phyloP scores from a whole-genome alignment of 2,888 invertebrate genomes.

The Trissoscelio sp. region DNA sequence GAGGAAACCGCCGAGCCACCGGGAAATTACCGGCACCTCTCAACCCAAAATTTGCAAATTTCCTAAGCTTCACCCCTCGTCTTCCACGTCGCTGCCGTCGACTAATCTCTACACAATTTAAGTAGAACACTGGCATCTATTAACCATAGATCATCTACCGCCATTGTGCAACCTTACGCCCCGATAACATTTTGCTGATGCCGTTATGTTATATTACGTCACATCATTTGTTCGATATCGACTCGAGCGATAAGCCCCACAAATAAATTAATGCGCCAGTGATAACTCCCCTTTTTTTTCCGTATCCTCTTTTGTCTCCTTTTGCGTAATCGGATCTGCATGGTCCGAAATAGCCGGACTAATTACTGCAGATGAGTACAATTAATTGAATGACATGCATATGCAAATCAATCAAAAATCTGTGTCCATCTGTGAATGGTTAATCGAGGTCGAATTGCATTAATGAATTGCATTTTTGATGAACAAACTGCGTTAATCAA shows the following conservation, averaged over 20 bases:
- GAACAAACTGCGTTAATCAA: no score
- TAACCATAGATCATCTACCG: conserved; percentile 65
- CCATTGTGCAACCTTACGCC: conserved; percentile 44
- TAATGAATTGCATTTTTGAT: no score
- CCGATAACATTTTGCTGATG: conserved; percentile 62
- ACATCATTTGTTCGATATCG: conserved; percentile 57
- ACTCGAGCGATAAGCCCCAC: conserved; percentile 32
- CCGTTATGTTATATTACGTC: conserved; percentile 60
- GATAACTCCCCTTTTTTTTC: neutral
- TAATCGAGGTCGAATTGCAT: no score
- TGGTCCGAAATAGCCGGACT: conserved; percentile 18
- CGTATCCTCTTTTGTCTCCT: conserved; percentile 24
- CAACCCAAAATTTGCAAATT: conserved; percentile 82
- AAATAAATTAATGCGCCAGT: conserved; percentile 30
- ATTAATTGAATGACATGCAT: conserved; percentile 25
- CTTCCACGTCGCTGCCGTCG: conserved; percentile 44
- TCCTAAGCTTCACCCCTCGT: conserved; percentile 72
- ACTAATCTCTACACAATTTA: conserved; percentile 78
- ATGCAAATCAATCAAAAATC: conserved; percentile 18
- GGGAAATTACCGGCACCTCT: conserved; percentile 82
- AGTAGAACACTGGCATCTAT: conserved; percentile 76
- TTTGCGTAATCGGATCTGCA: conserved; percentile 25
- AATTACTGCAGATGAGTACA: conserved; percentile 27
- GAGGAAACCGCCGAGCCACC: conserved; percentile 80
- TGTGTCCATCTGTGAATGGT: no score